Base-by-base conservation (phyloP, 1,140 invertebrate species). In the Lerema accius region DNA sequence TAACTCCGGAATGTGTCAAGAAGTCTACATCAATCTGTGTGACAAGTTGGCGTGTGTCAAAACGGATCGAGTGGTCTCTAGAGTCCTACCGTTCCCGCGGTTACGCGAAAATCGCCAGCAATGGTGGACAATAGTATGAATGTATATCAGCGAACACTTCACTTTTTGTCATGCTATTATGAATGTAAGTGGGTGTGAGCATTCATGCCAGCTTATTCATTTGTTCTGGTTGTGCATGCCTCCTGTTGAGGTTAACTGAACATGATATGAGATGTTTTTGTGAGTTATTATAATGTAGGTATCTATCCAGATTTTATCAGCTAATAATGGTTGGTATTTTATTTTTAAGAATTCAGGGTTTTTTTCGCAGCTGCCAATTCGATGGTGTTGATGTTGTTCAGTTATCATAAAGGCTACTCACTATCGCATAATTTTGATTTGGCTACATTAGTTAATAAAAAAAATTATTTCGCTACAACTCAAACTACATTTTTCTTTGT, bases 41-140 rank as follows among this genome's bases (percentile, higher is more conserved):
- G 78, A 79, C 78, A 80, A 65, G 63, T 80, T 76, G 66, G 71
- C 76, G 69, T 79, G 73, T 84, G 84, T 89, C 86, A 87, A 82
- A 89, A 89, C 81, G 88, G 82, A 89, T 89, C 80, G 86, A 89
- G 80, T 89, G 76, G 80, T 76, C 76, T 65, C 86, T 83, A 75
- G 86, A 84, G 86, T n/a, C n/a, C n/a, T n/a, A n/a, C n/a, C 83
- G 67, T 48, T 63, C 64, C 42, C 65, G 50, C 66, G 62, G 68
- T 60, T 63, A 72, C 65, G 58, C 63, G 73, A 80, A 83, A 76
- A 72, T 76, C 77, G 58, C 80, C 76, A 63, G 71, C 70, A 70
- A 79, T 66, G 71, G 35, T 50, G 46, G 37, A 73, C 63, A 69
- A 68, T 66, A 15, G 45, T 40, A 19, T 39, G n/a, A 13, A 11